Evolutionary conservation across 2,797 vertebrate genomes (phyloP), one percentile per base, ranked within the genome.

Genomic region (Dendrocincla fuliginosa): DNA sequence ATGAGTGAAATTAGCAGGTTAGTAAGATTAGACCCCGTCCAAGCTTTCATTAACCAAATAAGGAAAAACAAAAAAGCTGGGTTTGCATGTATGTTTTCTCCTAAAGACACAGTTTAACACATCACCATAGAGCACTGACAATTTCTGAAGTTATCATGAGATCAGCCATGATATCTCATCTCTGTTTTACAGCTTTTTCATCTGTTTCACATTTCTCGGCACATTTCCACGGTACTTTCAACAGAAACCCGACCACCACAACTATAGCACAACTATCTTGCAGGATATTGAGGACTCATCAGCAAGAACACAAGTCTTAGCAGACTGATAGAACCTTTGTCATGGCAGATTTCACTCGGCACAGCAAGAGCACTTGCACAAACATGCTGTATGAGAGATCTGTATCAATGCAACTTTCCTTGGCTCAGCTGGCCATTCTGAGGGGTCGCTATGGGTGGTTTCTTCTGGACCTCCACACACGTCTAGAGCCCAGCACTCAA

Each of bases 161-260:
- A 92, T 93, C 91, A 92, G 67, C 39, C 52, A 59, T 80, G 82
- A 79, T 67, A 82, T 56, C 63, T 90, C 67, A 60, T 84, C 42
- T 79, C 61, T 67, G 78, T 63, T 92, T 87, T 89, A 84, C 55
- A 89, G n/a, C 59, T 73, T 90, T 47, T 89, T 94, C 63, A 95
- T 84, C 81, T 94, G 94, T 92, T 96, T 93, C 75, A 63, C 44
- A 92, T 96, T 96, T 91, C 67, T 89, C 2, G 1, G 35, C 67
- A 90, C 63, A 87, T 92, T 89, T 77, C 74, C 74, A 25, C 0
- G 0, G 56, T 60, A 59, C 63, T 80, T 93, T 85, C 52, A 90
- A 73, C 41, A 93, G 55, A 90, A 93, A 79, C 47, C 70, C 82
- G 67, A 94, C 84, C 89, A 89, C 81, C 30, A 16, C 59, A 67